phyloP scores from a whole-genome alignment of 35 echinoderm and acorn worm genomes.

The Lytechinus pictus region DNA sequence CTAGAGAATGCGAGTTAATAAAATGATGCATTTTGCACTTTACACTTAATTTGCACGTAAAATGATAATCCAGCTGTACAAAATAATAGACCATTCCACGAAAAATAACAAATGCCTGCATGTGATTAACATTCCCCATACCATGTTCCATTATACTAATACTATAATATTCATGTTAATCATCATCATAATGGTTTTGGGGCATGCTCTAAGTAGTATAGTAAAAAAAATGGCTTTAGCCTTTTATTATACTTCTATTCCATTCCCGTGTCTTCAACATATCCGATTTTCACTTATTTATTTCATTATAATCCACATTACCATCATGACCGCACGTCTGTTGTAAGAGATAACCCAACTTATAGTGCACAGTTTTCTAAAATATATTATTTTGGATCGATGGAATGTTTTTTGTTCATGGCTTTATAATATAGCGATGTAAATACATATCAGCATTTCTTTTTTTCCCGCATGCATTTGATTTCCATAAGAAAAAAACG shows the following conservation, averaged over 20 bases:
- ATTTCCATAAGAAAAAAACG: background rate
- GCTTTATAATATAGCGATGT: background rate
- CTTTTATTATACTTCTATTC: background rate
- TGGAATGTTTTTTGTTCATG: background rate
- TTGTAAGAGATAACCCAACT: too few relatives aligned
- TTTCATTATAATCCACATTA: too few relatives aligned
- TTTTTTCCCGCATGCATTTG: background rate
- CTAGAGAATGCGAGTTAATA: background rate
- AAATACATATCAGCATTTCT: background rate
- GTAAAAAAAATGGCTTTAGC: background rate
- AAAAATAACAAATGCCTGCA: background rate
- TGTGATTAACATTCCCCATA: background rate
- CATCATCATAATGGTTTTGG: background rate
- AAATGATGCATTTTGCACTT: background rate
- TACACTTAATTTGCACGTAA: background rate
- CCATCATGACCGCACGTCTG: too few relatives aligned
- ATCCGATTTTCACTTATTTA: background rate
- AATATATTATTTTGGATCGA: background rate
- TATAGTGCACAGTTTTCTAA: too few relatives aligned
- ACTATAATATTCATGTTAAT: background rate
- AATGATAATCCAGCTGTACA: background rate
- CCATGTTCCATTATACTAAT: background rate
- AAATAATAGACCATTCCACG: background rate
- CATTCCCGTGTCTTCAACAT: background rate
- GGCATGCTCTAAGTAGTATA: background rate